A percentile compares a stretch with the other conserved stretches of the same genome.
Evolutionary conservation across 2,797 vertebrate species (phyloP).

Genomic region (Lophius americanus): DNA sequence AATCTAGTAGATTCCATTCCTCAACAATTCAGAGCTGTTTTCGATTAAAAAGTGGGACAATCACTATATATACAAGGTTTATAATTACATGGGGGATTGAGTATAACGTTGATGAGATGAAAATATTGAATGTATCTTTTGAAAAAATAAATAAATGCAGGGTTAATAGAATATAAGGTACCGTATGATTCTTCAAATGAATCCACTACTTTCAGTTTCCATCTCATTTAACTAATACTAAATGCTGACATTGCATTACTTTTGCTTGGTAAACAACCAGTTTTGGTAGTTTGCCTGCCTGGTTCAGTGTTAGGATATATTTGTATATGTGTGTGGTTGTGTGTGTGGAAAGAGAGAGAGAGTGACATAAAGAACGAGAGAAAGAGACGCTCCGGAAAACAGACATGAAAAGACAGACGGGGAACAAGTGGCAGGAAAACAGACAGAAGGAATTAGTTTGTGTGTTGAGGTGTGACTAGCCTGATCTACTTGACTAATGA

Average conservation of each 20-base stretch:
- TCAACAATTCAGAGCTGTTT: too few relatives aligned
- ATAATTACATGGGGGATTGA: too few relatives aligned
- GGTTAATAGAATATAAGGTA: slow-evolving; percentile 48
- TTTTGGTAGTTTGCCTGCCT: slow-evolving; percentile 8
- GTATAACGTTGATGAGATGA: background rate
- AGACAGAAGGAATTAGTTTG: slow-evolving; percentile 71
- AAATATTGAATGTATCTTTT: background rate
- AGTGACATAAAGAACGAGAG: background rate
- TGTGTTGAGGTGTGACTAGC: slow-evolving; percentile 79
- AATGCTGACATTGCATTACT: slow-evolving; percentile 31
- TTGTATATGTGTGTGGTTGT: background rate
- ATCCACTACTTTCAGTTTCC: slow-evolving; percentile 35
- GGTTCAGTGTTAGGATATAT: slow-evolving; percentile 7
- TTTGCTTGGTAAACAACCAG: slow-evolving; percentile 43
- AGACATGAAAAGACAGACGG: slow-evolving; percentile 48
- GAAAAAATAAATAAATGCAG: background rate
- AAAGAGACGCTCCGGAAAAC: slow-evolving; percentile 15
- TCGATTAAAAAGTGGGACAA: too few relatives aligned
- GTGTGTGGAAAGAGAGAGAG: background rate
- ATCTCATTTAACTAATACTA: slow-evolving; percentile 46
- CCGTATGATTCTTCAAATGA: slow-evolving; percentile 25
- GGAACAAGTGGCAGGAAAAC: slow-evolving; percentile 35
- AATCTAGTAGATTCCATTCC: too few relatives aligned
- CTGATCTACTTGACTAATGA: slow-evolving; percentile 81
- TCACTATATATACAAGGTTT: too few relatives aligned